phyloP scores from a whole-genome alignment of 2,888 invertebrate genomes.

The Ophion slaviceki region DNA sequence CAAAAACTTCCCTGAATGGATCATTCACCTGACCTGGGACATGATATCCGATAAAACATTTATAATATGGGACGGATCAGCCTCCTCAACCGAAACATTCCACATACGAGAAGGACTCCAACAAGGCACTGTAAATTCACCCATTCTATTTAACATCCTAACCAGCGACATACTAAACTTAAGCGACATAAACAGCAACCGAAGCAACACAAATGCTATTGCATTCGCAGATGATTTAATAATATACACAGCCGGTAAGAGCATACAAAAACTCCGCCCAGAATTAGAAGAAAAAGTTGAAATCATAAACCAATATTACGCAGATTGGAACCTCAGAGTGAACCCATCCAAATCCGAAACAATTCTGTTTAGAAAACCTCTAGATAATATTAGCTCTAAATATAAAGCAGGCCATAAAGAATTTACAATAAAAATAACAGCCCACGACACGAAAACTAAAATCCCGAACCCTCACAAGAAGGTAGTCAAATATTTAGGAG shows the following conservation, averaged over 20 bases:
- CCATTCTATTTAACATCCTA: neutral
- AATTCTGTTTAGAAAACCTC: neutral
- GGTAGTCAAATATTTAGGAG: neutral
- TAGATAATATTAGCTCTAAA: neutral
- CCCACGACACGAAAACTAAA: neutral
- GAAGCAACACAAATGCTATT: neutral
- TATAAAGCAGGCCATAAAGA: neutral
- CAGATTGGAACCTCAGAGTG: neutral
- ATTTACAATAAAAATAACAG: neutral
- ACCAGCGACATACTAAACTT: neutral
- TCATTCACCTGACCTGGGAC: neutral
- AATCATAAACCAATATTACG: neutral
- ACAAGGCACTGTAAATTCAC: neutral
- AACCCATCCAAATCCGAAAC: neutral
- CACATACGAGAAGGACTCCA: neutral
- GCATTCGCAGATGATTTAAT: neutral
- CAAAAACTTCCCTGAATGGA: neutral
- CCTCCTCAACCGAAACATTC: neutral
- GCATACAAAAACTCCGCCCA: neutral
- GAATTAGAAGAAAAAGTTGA: neutral
- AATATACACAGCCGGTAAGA: neutral
- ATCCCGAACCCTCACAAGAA: neutral
- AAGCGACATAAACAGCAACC: neutral
- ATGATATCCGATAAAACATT: neutral
- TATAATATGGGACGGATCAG: neutral